Evolutionary conservation across 2,888 invertebrate genomes (phyloP).

Genomic region (Diaprepes abbreviatus): DNA sequence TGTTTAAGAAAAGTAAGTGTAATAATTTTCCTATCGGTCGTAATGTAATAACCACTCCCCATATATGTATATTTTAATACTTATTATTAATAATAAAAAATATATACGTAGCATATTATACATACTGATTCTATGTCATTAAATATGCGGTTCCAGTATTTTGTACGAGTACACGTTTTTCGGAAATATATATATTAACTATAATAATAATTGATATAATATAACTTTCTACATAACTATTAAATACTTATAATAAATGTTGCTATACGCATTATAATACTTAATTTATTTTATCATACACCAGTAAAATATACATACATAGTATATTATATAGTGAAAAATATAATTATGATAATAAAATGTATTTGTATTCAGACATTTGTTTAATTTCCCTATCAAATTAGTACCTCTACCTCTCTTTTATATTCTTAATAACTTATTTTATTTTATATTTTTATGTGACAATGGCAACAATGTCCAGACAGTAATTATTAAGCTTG

Average conservation of each 20-base stretch:
- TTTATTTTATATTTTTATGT: no score
- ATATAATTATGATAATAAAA: conserved; percentile 69
- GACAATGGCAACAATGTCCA: no score
- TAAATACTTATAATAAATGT: conserved; percentile 67
- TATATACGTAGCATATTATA: conserved; percentile 64
- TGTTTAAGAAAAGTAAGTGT: conserved; percentile 61
- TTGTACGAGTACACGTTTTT: conserved; percentile 70
- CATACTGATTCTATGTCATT: conserved; percentile 52
- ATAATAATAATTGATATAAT: conserved; percentile 67
- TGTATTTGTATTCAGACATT: conserved; percentile 67
- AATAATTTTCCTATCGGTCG: conserved; percentile 56
- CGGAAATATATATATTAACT: conserved; percentile 64
- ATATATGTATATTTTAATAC: conserved; percentile 63
- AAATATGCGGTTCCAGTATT: conserved; percentile 66
- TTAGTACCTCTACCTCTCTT: no score
- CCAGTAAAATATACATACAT: conserved; percentile 67
- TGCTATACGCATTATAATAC: conserved; percentile 68
- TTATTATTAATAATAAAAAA: conserved; percentile 56
- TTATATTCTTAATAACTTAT: no score
- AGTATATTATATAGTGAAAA: conserved; percentile 69
- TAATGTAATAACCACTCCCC: conserved; percentile 62
- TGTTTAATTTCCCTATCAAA: neutral
- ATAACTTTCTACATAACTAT: conserved; percentile 66
- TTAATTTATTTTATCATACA: conserved; percentile 69
- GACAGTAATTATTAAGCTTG: no score